Base-by-base conservation (phyloP, 2,113 vertebrate species). In the Empidonax alnorum region DNA sequence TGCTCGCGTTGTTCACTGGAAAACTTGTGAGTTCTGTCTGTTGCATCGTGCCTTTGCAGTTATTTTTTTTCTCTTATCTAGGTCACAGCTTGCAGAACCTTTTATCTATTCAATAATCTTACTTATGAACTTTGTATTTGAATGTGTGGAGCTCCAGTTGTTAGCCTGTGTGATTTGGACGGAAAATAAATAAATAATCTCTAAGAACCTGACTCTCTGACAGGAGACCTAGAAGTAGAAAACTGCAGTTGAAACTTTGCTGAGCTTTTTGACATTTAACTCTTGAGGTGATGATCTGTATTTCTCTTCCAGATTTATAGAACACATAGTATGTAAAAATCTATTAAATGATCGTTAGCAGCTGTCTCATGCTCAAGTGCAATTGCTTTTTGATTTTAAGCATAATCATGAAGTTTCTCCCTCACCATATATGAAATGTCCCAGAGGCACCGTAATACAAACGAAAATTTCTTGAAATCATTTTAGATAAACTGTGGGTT, bases 351-450 rank as follows among this genome's bases (percentile, higher is more conserved):
- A 59, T 50, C 1, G 0, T 82, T 85, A 53, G 37, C 33, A 73
- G 31, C 52, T 83, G n/a, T 56, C 58, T 76, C 58, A 46, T 0
- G 0, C 71, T 88, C 63, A 82, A 47, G 18, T 69, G 76, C 42
- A n/a, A 28, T 44, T 37, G n/a, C 42, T 59, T 88, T 92, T 85
- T 81, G 16, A 47, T 93, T 94, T 93, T 63, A 80, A 84, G 77
- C 14, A 27, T 25, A 52, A 59, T 39, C 5, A 14, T 66, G 67
- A 90, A 67, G 42, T 67, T 90, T 84, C 33, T 62, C 68, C 39
- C 21, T 72, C 41, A 24, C 35, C 18, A 2, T 44, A 3, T 67
- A 49, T 30, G 18, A 95, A 50, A 39, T 15, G 11, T 72, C 53
- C 71, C 66, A 63, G 59, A 79, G 37, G 28, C 31, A 37, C 12